These are phyloP conservation scores for Trichopria drosophilae DNA, from an alignment of 2,888 invertebrate species.

Conservation along the genomic window DNA sequence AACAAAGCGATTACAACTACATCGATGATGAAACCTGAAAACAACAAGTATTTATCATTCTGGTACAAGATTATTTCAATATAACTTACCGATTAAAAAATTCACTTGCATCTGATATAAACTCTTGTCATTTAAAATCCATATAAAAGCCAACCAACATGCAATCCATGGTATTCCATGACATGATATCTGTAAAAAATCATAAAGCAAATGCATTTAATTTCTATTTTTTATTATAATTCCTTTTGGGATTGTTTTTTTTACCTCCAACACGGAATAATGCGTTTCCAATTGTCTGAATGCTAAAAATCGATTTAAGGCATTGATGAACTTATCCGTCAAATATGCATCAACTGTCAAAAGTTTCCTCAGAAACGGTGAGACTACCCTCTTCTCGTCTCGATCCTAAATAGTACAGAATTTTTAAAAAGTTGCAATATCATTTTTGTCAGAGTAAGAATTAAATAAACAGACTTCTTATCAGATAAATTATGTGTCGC, in stretches of 20 bases:
- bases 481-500: too few species aligned
- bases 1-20: conserved; percentile 74
- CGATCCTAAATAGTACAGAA: too few species aligned
- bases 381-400: conserved; percentile 51
- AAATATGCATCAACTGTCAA: conserved; percentile 54
- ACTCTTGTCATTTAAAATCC: conserved; percentile 70
- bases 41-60: conserved; percentile 29
- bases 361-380: conserved; percentile 44
- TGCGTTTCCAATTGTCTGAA: conserved; percentile 55
- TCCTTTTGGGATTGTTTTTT: not conserved
- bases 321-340: conserved; percentile 54
- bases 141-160: conserved; percentile 75
- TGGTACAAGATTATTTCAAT: not conserved
- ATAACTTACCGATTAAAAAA: conserved; percentile 73
- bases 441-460: too few species aligned
- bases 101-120: conserved; percentile 84
- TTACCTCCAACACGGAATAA: conserved; percentile 62
- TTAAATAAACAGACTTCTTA: too few species aligned
- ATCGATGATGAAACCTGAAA: conserved; percentile 80
- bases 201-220: not conserved
- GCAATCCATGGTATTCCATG: conserved; percentile 87
- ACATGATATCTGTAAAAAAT: conserved; percentile 70
- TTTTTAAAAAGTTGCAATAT: too few species aligned
- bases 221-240: conserved; percentile 3
- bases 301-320: conserved; percentile 48